Evolutionary conservation across 2,797 vertebrate genomes (phyloP).

Genomic region (Acrossocheilus fasciatus): DNA sequence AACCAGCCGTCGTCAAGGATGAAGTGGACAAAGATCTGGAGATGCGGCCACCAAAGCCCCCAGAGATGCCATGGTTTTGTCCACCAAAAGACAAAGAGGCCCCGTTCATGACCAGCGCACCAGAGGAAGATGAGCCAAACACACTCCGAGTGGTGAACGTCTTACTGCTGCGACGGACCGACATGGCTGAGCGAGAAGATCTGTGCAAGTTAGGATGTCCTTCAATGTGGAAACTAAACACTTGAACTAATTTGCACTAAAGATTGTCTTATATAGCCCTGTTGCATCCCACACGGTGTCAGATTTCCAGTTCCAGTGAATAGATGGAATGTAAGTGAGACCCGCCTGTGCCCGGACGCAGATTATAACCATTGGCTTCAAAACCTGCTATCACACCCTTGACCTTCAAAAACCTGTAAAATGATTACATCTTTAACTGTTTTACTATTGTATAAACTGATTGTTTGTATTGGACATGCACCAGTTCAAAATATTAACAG

Average conservation of each 20-base stretch:
- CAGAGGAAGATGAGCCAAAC: neutral
- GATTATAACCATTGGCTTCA: constrained; percentile 1
- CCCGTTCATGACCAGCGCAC: constrained; percentile 1
- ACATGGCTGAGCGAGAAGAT: constrained; percentile 36
- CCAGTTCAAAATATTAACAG: neutral
- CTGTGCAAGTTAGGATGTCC: neutral
- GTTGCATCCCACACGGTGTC: neutral
- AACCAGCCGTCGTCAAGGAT: neutral
- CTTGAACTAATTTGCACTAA: constrained; percentile 3
- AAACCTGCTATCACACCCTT: constrained; percentile 18
- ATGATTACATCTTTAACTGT: neutral
- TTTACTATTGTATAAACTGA: neutral
- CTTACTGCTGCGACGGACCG: neutral
- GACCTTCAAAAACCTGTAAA: neutral
- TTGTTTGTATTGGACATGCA: neutral
- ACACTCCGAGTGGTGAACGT: constrained; percentile 5
- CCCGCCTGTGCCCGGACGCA: neutral
- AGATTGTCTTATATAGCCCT: constrained; percentile 54
- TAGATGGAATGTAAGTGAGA: constrained; percentile 18
- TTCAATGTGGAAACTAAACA: neutral
- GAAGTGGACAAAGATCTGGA: constrained; percentile 50
- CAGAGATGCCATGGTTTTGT: constrained; percentile 63
- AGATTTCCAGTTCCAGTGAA: constrained; percentile 22
- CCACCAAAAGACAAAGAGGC: constrained; percentile 45
- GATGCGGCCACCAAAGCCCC: constrained; percentile 59